phyloP scores from a whole-genome alignment of 2,113 vertebrate species.

The Rhynchopsitta pachyrhyncha region DNA sequence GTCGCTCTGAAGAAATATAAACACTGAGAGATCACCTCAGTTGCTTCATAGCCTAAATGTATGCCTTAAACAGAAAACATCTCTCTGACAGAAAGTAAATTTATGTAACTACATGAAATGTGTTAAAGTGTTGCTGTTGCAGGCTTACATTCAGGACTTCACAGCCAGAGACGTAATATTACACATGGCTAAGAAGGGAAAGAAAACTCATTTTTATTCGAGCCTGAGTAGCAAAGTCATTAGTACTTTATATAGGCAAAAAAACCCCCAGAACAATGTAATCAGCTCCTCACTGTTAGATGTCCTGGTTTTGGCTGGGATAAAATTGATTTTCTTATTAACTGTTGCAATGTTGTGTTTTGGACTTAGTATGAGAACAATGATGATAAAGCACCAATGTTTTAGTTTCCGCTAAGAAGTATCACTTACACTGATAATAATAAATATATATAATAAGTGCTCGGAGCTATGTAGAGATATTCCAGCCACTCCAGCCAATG shows the following conservation, averaged over 20 bases:
- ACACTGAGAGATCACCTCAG: not conserved
- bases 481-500: too few relatives aligned
- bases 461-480: too few relatives aligned
- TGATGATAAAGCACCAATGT: not conserved
- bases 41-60: conserved; percentile 23
- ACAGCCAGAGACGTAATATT: not conserved
- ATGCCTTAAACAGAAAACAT: conserved; percentile 39
- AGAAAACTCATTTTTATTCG: not conserved
- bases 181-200: not conserved
- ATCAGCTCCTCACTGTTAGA: not conserved
- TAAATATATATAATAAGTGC: too few relatives aligned
- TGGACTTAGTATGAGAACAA: not conserved
- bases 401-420: not conserved
- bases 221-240: not conserved
- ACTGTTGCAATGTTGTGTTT: not conserved
- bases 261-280: fast-evolving
- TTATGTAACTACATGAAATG: not conserved
- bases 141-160: not conserved
- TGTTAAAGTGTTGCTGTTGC: not conserved
- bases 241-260: not conserved
- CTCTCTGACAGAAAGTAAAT: conserved; percentile 25
- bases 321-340: not conserved
- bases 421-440: not conserved
- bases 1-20: conserved; percentile 25
- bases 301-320: not conserved